Base-by-base conservation (phyloP, 37 sponge, comb jelly and placozoan species). In the Spongilla lacustris region DNA sequence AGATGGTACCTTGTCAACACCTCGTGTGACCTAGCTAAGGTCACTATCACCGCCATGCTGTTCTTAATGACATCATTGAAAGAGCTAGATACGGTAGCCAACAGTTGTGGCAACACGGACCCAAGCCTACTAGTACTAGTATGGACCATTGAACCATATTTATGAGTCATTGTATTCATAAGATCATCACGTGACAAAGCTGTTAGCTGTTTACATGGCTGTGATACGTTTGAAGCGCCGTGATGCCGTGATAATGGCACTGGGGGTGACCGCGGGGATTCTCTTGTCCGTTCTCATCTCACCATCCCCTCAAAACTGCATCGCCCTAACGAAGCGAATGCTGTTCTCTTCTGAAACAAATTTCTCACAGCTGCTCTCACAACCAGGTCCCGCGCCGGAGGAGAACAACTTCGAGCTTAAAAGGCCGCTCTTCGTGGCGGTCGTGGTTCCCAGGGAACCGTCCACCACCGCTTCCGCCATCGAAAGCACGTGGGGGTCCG, bases 351-450 rank as follows among this genome's bases (percentile, higher is more conserved):
- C 58, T 1, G 58, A 58, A 58, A 58, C 19, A 19, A 58, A 58
- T 17, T 14, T 58, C 58, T 19, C 19, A 1, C 58, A 17, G 14
- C 11, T 58, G 58, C 19, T 58, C 1, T 17, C 36, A 67, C 58
- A 83, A 33, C 87, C 91, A 0, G 83, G 78, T 58, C 81, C 81
- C 1, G 23, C 82, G 6, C 66, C 30, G 30, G 76, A 91, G 19
- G 91, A 91, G 38, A 36, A 84, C 28, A n/a, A 68, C 17, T 28
- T 69, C 25, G 29, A 38, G 12, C 38, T 80, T 24, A 78, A 80
- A 58, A 66, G 86, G 67, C 77, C 94, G 4, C 84, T 96, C 8
- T 86, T 86, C 26, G 66, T 93, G 26, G 96, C 94, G 32, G 96
- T 96, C 21, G 87, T 93, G 10, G 89, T 92, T 38, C 84, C 91